Evolutionary conservation across 64 coral and sea anemone species (phyloP).

Genomic region (Dendrophyllia cribrosa): DNA sequence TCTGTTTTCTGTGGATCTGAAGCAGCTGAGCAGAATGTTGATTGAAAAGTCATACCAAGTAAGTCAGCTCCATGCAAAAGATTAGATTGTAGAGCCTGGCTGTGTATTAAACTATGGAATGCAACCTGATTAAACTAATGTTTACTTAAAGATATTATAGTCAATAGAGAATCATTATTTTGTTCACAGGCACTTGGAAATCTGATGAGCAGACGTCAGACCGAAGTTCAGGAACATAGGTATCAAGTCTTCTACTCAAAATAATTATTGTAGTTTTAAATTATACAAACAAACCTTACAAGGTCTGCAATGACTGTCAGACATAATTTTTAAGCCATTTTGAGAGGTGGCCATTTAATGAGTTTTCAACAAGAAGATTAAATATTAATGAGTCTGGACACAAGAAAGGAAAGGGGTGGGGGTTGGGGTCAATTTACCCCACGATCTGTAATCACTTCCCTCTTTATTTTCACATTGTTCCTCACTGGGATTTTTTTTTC

Average conservation of each 20-base stretch:
- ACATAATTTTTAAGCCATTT: not conserved
- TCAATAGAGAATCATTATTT: not conserved
- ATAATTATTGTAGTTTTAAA: not conserved
- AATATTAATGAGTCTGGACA: too few relatives aligned
- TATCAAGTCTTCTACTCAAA: not conserved
- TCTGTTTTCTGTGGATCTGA: slow-evolving; percentile 93
- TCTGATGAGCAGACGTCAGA: slow-evolving; percentile 76
- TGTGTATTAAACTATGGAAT: too few relatives aligned
- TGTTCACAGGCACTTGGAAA: slow-evolving; percentile 69
- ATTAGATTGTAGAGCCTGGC: not conserved
- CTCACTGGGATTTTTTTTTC: not conserved
- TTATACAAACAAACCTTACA: too few relatives aligned
- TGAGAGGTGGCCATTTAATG: too few relatives aligned
- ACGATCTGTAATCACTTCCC: too few relatives aligned
- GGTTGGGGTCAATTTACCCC: too few relatives aligned
- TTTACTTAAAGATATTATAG: not conserved
- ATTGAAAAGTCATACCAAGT: slow-evolving; percentile 97
- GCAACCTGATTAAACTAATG: not conserved
- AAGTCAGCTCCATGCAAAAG: not conserved
- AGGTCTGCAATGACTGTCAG: too few relatives aligned
- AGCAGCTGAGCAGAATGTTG: slow-evolving; percentile 84
- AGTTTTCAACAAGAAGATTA: too few relatives aligned
- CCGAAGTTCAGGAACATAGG: slow-evolving; percentile 75
- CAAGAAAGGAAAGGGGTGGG: too few relatives aligned
- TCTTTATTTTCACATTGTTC: too few relatives aligned